Percentiles rank a stretch among this genome's conserved stretches.
phyloP scores from a whole-genome alignment of 2,888 invertebrate species.

The Nudaria mundana region DNA sequence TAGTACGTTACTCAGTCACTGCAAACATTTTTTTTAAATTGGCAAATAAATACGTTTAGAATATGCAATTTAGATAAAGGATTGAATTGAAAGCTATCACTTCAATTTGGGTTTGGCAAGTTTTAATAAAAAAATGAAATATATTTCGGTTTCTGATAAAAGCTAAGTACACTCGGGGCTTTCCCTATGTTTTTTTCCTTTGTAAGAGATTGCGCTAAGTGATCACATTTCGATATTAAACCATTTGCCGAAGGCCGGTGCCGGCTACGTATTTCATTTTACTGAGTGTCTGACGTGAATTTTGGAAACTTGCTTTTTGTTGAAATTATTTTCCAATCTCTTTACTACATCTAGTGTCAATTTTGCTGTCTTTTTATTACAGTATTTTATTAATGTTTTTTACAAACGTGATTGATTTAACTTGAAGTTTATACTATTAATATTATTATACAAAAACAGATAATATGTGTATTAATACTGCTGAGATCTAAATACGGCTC shows the following conservation, averaged over 20 bases:
- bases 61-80: too few relatives aligned
- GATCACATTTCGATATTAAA: constrained; percentile 82
- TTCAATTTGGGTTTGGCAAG: constrained; percentile 56
- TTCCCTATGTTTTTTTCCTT: constrained; percentile 71
- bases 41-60: too few relatives aligned
- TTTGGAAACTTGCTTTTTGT: constrained; percentile 77
- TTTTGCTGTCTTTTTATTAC: constrained; percentile 51
- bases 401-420: constrained; percentile 27
- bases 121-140: constrained; percentile 68
- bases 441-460: constrained; percentile 18
- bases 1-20: too few relatives aligned
- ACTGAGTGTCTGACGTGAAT: constrained; percentile 79
- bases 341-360: constrained; percentile 67
- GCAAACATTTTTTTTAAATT: constrained; percentile 33
- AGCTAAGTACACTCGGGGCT: constrained; percentile 68
- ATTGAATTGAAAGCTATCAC: constrained; percentile 56
- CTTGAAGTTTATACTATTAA: constrained; percentile 12
- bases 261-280: constrained; percentile 80
- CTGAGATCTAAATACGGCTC: too few relatives aligned
- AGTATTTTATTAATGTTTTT: constrained; percentile 26
- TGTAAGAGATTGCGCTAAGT: constrained; percentile 81
- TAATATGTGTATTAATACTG: constrained; percentile 12
- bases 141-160: constrained; percentile 73
- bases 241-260: constrained; percentile 79
- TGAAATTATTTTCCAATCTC: constrained; percentile 74